These are phyloP conservation scores for Acropora tenuis DNA, from an alignment of 64 coral and sea anemone species.

Conservation along the genomic window DNA sequence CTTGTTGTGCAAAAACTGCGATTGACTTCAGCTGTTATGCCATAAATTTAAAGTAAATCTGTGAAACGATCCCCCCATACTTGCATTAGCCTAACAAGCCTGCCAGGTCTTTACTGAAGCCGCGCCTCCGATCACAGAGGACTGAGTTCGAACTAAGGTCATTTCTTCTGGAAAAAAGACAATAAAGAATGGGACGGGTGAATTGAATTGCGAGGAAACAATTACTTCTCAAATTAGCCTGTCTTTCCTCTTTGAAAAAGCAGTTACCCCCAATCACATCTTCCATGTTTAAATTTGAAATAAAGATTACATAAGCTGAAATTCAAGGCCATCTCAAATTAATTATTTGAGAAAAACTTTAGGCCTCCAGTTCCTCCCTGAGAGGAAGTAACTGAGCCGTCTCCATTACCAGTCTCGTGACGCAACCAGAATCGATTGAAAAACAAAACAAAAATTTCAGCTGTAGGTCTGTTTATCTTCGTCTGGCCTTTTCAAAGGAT, in stretches of 20 bases:
- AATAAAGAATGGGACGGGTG: not conserved
- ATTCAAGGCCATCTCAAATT: not conserved
- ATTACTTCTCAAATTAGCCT: not conserved
- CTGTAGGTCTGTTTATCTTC: not conserved
- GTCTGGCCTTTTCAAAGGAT: not conserved
- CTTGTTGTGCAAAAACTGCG: not conserved
- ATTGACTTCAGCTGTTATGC: not conserved
- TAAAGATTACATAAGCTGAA: not conserved
- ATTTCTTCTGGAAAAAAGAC: not conserved
- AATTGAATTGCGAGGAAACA: too few relatives aligned
- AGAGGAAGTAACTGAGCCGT: too few relatives aligned
- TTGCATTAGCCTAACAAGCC: not conserved
- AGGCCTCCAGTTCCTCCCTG: not conserved
- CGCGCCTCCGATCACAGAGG: slow-evolving; percentile 16
- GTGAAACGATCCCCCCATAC: not conserved
- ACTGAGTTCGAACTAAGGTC: not conserved
- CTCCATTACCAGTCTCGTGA: slow-evolving; percentile 5
- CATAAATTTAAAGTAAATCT: slow-evolving; percentile 1
- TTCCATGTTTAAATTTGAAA: not conserved
- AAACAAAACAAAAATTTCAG: slow-evolving; percentile 54
- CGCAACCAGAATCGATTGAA: slow-evolving; percentile 34
- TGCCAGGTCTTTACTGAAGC: not conserved
- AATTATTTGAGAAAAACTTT: not conserved
- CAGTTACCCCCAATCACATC: too few relatives aligned
- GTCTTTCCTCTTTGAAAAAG: not conserved